A percentile compares a stretch with the other conserved stretches of the same genome.
These are phyloP conservation scores for Hemaris fuciformis DNA, from an alignment of 2,888 invertebrate species.

Conservation along the genomic window DNA sequence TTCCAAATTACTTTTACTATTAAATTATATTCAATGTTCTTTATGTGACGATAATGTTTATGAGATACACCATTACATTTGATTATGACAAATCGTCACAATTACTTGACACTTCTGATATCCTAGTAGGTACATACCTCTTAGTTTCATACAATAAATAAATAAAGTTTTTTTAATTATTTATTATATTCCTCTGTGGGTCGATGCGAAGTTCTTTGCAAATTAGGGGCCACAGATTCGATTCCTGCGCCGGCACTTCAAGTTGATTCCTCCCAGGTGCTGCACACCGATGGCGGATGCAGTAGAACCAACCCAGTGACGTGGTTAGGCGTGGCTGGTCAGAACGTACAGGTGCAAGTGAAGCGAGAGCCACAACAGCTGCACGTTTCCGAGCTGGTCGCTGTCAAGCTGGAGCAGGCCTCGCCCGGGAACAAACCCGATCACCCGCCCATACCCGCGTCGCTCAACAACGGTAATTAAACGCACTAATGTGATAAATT, in stretches of 20 bases:
- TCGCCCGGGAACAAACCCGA: constrained; percentile 83
- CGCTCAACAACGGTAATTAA: constrained; percentile 69
- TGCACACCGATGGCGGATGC: constrained; percentile 83
- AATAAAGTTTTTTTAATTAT: background rate
- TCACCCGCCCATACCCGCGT: constrained; percentile 67
- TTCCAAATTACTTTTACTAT: no score
- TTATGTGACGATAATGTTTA: no score
- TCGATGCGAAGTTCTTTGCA: background rate
- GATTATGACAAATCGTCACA: no score
- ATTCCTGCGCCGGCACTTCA: no score
- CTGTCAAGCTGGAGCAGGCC: constrained; percentile 85
- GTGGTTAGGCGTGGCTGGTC: constrained; percentile 78
- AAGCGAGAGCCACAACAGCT: constrained; percentile 84
- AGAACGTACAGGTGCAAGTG: constrained; percentile 80
- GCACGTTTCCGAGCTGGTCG: constrained; percentile 82
- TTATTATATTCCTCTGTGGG: no score
- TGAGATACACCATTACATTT: no score
- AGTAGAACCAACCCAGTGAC: constrained; percentile 87
- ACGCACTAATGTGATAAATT: constrained; percentile 39
- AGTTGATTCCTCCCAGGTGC: constrained; percentile 47
- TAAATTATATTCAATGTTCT: no score
- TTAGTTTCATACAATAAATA: no score
- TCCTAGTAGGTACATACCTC: no score
- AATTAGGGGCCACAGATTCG: no score
- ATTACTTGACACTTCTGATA: no score